Percentiles rank a stretch among this genome's conserved stretches.
Conservation (phyloP, 1,140 invertebrate genomes). For the Drosophila parvula region DNA sequence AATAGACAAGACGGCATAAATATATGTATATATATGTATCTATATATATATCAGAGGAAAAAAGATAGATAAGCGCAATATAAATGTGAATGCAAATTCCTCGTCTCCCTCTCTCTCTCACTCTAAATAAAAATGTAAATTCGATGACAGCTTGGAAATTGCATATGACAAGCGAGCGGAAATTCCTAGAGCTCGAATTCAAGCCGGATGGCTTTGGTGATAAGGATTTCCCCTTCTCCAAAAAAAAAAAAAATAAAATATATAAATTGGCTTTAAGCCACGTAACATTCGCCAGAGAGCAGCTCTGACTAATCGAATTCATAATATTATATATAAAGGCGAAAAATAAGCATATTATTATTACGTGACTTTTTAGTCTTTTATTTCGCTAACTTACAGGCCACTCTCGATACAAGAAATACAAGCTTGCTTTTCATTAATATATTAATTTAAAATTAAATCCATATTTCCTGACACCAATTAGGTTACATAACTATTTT, state of each 20-base stretch:
- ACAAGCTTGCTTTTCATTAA: neutral
- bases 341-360: slow-evolving; percentile 11
- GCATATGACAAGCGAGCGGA: slow-evolving; percentile 48
- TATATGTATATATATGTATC: slow-evolving; percentile 22
- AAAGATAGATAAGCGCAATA: slow-evolving; percentile 33
- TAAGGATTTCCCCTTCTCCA: slow-evolving; percentile 23
- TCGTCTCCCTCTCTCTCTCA: neutral
- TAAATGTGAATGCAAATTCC: slow-evolving; percentile 31
- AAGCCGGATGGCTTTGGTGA: slow-evolving; percentile 37
- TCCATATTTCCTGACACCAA: neutral
- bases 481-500: neutral
- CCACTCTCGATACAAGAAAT: neutral
- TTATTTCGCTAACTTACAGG: slow-evolving; percentile 1
- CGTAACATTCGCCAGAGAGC: slow-evolving; percentile 13
- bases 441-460: neutral
- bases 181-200: slow-evolving; percentile 34
- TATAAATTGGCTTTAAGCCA: slow-evolving; percentile 32
- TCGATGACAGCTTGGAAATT: slow-evolving; percentile 51
- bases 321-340: neutral
- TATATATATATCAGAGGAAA: slow-evolving; percentile 26
- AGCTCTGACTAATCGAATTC: slow-evolving; percentile 27
- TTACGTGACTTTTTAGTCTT: slow-evolving; percentile 52
- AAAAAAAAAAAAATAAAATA: too few relatives aligned
- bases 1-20: slow-evolving; percentile 35
- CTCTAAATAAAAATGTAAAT: slow-evolving; percentile 51